A percentile compares a stretch with the other conserved stretches of the same genome.
Evolutionary conservation across 2,797 vertebrate species (phyloP).

Genomic region (Phrynocephalus vlangalii): DNA sequence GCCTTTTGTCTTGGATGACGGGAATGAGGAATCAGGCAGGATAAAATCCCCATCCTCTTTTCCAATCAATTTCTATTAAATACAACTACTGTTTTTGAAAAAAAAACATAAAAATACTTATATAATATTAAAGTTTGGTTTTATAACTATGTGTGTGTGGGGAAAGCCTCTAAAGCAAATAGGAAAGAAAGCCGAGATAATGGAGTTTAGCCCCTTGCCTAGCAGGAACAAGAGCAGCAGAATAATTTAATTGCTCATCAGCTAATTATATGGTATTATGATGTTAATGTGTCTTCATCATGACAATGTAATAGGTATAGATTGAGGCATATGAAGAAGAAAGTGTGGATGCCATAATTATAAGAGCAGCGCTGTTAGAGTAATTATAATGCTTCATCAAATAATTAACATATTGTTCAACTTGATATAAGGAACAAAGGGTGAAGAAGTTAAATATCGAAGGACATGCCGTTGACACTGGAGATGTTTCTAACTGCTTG

Average conservation of each 20-base stretch:
- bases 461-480: slow-evolving; percentile 82
- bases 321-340: slow-evolving; percentile 85
- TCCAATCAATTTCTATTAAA: slow-evolving; percentile 46
- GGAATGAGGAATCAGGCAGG: slow-evolving; percentile 51
- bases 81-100: slow-evolving; percentile 61
- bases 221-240: slow-evolving; percentile 86
- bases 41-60: slow-evolving; percentile 64
- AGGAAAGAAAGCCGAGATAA: slow-evolving; percentile 78
- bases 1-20: slow-evolving; percentile 28
- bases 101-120: slow-evolving; percentile 67
- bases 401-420: slow-evolving; percentile 93
- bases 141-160: slow-evolving; percentile 3
- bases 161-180: slow-evolving; percentile 74
- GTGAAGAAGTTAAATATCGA: slow-evolving; percentile 88
- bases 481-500: slow-evolving; percentile 51
- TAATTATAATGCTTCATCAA: slow-evolving; percentile 94
- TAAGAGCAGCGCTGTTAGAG: slow-evolving; percentile 85
- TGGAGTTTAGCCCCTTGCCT: slow-evolving; percentile 83
- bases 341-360: slow-evolving; percentile 85
- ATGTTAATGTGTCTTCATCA: slow-evolving; percentile 92
- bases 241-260: slow-evolving; percentile 96
- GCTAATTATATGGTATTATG: slow-evolving; percentile 93
- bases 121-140: slow-evolving; percentile 64
- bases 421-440: slow-evolving; percentile 84
- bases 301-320: slow-evolving; percentile 89